These are phyloP conservation scores for Leptinotarsa defecta DNA, from an alignment of 1,140 invertebrate species.

Conservation along the genomic window DNA sequence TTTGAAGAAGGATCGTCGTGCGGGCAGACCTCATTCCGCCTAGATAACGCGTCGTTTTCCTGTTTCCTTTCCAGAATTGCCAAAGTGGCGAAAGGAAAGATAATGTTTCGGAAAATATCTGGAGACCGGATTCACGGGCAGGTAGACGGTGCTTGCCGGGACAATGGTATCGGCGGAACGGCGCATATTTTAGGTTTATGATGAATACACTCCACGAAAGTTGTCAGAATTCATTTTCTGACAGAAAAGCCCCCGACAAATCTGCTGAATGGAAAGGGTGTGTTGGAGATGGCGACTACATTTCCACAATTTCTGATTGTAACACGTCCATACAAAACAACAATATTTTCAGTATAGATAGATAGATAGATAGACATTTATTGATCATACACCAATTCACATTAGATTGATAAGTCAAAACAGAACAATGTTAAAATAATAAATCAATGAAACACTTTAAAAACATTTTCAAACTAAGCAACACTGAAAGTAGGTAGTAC, in stretches of 20 bases:
- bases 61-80: conserved; percentile 24
- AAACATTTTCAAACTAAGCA: no score
- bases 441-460: no score
- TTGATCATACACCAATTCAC: no score
- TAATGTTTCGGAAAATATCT: conserved; percentile 26
- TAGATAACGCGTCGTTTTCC: conserved; percentile 25
- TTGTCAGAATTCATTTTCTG: background rate
- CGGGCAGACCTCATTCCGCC: background rate
- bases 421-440: no score
- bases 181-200: conserved; percentile 8
- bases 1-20: background rate
- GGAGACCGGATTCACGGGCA: conserved; percentile 34
- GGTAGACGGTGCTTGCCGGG: conserved; percentile 15
- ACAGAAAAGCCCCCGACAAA: background rate
- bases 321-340: no score
- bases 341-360: no score
- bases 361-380: no score
- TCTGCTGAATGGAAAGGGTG: no score
- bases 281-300: no score
- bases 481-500: no score
- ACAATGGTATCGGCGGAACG: background rate
- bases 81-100: conserved; percentile 23
- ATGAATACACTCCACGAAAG: conserved; percentile 1
- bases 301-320: no score
- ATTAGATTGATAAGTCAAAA: no score